Percentiles rank a stretch among this genome's conserved stretches.
Evolutionary conservation across 2,113 vertebrate species (phyloP).

Genomic region (Todiramphus saurophagus): DNA sequence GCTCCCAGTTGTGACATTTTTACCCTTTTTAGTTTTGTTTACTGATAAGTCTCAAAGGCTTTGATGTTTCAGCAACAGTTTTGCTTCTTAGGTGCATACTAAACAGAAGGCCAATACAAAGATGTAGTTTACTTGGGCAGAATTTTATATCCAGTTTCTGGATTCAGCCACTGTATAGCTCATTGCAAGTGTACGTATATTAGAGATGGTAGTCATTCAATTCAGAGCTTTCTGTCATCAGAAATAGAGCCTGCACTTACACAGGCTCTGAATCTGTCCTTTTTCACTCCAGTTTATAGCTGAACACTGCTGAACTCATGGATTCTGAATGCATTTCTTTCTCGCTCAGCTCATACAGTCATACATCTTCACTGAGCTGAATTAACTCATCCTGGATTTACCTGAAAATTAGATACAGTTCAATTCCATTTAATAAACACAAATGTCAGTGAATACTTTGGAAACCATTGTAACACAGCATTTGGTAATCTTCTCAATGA

Average conservation of each 20-base stretch:
- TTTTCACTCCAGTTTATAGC: not conserved
- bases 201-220: not conserved
- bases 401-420: not conserved
- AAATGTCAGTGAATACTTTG: rapidly evolving
- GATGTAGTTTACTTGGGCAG: not conserved
- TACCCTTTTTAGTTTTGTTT: not conserved
- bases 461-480: not conserved
- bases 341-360: not conserved
- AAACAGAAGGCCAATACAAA: not conserved
- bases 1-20: not conserved
- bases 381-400: not conserved
- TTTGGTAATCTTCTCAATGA: not conserved
- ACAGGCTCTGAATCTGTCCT: not conserved
- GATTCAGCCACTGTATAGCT: not conserved
- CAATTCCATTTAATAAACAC: not conserved
- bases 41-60: not conserved
- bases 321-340: not conserved
- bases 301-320: not conserved
- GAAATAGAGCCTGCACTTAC: not conserved
- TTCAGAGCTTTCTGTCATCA: not conserved
- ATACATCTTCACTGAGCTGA: not conserved
- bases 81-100: not conserved
- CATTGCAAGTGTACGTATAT: not conserved
- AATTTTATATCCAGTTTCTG: not conserved
- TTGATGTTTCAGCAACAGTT: not conserved